Percentiles rank a stretch among this genome's conserved stretches.
These are phyloP conservation scores for Acrocephalus kingi DNA, from an alignment of 2,113 vertebrate genomes.

Conservation along the genomic window DNA sequence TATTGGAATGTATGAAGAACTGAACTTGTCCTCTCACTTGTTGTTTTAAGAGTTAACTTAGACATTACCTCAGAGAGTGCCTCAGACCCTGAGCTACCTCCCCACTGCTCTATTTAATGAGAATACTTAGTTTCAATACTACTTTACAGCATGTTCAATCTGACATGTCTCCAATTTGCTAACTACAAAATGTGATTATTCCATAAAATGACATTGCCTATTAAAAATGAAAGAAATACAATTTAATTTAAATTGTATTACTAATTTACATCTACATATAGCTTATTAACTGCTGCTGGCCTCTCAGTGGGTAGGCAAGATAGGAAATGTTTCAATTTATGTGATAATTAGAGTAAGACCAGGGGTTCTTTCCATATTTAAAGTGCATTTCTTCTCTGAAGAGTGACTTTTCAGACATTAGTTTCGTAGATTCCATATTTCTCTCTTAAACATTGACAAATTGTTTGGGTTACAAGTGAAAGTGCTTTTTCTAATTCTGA, in stretches of 20 bases:
- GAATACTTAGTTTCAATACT: constrained; percentile 4
- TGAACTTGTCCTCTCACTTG: background rate
- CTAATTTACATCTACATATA: constrained; percentile 37
- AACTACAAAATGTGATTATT: constrained; percentile 31
- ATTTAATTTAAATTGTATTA: constrained; percentile 32
- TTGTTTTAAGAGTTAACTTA: background rate
- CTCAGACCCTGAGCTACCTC: background rate
- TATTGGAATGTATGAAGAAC: background rate
- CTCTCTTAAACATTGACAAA: background rate
- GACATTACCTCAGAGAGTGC: background rate
- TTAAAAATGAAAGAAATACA: constrained; percentile 47
- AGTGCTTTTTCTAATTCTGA: background rate
- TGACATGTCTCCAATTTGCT: background rate
- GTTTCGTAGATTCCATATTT: background rate
- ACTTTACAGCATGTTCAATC: background rate
- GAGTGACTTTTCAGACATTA: background rate
- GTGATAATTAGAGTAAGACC: constrained; percentile 23
- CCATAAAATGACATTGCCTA: background rate
- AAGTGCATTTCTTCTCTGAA: background rate
- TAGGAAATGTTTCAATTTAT: constrained; percentile 42
- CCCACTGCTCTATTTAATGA: constrained; percentile 14
- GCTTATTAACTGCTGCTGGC: constrained; percentile 22
- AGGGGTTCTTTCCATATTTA: background rate
- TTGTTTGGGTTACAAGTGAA: background rate
- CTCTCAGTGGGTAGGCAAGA: constrained; percentile 36